A percentile compares a stretch with the other conserved stretches of the same genome.
Evolutionary conservation across 64 coral and sea anemone genomes (phyloP).

Genomic region (Montipora cactus): DNA sequence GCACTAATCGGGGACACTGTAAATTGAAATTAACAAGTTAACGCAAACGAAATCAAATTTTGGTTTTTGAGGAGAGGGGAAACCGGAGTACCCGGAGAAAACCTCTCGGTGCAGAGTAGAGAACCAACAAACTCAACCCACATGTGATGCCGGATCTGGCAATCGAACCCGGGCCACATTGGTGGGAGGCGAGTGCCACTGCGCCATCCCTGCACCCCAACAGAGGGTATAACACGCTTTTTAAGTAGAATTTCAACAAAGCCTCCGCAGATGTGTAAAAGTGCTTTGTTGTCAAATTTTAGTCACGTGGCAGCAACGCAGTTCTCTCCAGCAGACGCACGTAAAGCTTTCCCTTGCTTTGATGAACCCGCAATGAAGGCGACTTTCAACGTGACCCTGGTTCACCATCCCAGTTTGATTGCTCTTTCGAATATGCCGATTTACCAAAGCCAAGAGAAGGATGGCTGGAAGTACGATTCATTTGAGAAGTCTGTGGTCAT

Average conservation of each 20-base stretch:
- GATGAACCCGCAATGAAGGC: slow-evolving; percentile 65
- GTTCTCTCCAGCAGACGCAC: slow-evolving; percentile 33
- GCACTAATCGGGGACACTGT: too few species aligned
- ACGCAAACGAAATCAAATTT: too few species aligned
- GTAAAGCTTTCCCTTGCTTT: slow-evolving; percentile 66
- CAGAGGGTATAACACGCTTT: too few species aligned
- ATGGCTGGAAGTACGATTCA: slow-evolving; percentile 32
- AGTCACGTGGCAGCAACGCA: slow-evolving; percentile 49
- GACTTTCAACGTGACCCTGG: slow-evolving; percentile 49
- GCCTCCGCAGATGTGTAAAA: neutral
- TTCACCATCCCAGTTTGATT: slow-evolving; percentile 20
- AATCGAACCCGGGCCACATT: too few species aligned
- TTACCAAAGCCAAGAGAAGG: neutral
- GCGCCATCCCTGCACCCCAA: too few species aligned
- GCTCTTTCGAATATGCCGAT: slow-evolving; percentile 62
- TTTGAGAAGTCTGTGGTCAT: slow-evolving; percentile 58
- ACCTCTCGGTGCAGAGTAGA: too few species aligned
- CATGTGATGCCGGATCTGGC: too few species aligned
- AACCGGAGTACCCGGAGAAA: too few species aligned
- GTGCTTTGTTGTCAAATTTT: neutral
- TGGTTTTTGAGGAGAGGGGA: too few species aligned
- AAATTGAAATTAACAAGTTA: too few species aligned
- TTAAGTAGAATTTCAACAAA: neutral
- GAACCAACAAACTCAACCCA: too few species aligned
- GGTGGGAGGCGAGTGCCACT: too few species aligned